A percentile compares a stretch with the other conserved stretches of the same genome.
Conservation (phyloP, 2,113 vertebrate genomes). For the Dipodomys merriami region DNA sequence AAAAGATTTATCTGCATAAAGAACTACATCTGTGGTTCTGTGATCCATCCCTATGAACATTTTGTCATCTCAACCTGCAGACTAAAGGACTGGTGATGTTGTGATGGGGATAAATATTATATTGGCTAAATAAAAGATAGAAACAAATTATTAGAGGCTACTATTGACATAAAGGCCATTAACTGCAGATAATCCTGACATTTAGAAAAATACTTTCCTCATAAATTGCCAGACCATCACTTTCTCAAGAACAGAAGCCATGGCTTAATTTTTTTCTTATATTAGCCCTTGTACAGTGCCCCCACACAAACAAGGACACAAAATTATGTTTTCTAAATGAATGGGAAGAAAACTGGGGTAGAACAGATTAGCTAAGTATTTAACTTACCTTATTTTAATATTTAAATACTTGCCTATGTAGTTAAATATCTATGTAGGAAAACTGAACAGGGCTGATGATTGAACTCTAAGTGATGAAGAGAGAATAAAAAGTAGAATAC, state of each 20-base stretch:
- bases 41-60: not conserved
- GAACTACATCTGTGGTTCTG: slow-evolving; percentile 32
- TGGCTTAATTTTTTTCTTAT: not conserved
- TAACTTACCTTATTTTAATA: not conserved
- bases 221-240: not conserved
- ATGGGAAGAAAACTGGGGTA: not conserved
- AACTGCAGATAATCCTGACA: not conserved
- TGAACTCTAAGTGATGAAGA: not conserved
- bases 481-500: not conserved
- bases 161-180: slow-evolving; percentile 11
- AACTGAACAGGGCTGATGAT: not conserved
- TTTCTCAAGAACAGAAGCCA: not conserved
- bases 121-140: not conserved
- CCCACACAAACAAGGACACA: not conserved
- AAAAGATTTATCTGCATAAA: slow-evolving; percentile 76
- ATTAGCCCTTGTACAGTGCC: not conserved
- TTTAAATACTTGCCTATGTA: not conserved
- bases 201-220: slow-evolving; percentile 17
- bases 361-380: not conserved
- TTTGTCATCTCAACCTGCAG: not conserved
- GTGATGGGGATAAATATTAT: slow-evolving; percentile 8
- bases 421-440: not conserved
- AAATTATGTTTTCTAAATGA: slow-evolving; percentile 1
- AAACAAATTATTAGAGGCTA: slow-evolving; percentile 13
- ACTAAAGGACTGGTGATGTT: not conserved